A percentile compares a stretch with the other conserved stretches of the same genome.
phyloP scores from a whole-genome alignment of 2,797 vertebrate species.

The Heliangelus exortis region DNA sequence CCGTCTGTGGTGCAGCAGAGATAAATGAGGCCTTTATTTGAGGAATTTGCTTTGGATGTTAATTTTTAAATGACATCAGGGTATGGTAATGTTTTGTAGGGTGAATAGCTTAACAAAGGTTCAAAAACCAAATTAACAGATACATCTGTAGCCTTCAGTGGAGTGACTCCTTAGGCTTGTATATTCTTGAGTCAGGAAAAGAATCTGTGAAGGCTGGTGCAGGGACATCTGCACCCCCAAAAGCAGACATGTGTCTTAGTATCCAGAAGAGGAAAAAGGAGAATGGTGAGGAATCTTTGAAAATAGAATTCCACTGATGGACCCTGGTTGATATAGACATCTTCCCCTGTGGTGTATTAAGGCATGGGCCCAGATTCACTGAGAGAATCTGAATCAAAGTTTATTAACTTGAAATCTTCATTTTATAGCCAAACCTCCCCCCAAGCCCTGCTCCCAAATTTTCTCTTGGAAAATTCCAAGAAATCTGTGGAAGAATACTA shows the following conservation, averaged over 20 bases:
- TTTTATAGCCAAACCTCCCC: too few species aligned
- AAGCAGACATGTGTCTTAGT: neutral
- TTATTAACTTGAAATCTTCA: too few species aligned
- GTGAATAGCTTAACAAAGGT: neutral
- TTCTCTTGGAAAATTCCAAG: too few species aligned
- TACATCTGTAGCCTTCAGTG: neutral
- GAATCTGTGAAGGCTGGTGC: neutral
- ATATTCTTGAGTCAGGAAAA: neutral
- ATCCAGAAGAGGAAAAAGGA: neutral
- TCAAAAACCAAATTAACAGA: neutral
- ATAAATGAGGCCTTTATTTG: neutral
- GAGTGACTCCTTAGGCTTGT: neutral
- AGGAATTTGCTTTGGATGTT: neutral
- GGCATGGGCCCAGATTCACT: too few species aligned
- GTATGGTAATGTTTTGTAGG: neutral
- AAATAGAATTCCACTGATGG: neutral
- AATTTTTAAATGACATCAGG: neutral
- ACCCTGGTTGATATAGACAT: neutral
- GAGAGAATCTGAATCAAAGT: too few species aligned
- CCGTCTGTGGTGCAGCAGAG: neutral
- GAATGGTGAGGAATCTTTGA: neutral
- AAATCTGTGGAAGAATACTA: too few species aligned
- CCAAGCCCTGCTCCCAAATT: too few species aligned
- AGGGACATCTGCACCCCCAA: neutral
- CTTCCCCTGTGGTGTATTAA: neutral